Conservation (phyloP, 2,888 invertebrate species). For the Urechis unicinctus region DNA sequence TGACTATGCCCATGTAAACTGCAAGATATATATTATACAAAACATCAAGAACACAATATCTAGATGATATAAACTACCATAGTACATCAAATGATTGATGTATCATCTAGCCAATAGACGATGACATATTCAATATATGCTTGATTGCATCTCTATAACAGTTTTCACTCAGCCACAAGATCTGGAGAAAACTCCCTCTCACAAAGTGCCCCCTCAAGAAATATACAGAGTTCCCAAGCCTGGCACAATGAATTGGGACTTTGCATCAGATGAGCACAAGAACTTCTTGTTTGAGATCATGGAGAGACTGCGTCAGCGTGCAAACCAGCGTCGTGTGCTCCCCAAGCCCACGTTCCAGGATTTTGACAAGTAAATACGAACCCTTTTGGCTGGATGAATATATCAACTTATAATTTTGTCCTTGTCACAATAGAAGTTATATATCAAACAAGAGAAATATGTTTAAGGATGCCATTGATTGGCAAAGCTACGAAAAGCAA, state of each 20-base stretch:
- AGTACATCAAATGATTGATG: too few species aligned
- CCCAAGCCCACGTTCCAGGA: conserved; percentile 47
- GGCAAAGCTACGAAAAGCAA: too few species aligned
- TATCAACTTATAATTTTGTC: too few species aligned
- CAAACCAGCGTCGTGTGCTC: conserved; percentile 41
- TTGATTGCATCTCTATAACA: conserved; percentile 14
- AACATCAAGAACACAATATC: too few species aligned
- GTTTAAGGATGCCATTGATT: too few species aligned
- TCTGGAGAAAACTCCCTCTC: conserved; percentile 42
- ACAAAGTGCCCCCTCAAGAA: conserved; percentile 37
- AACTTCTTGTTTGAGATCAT: conserved; percentile 37
- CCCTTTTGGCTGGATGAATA: too few species aligned
- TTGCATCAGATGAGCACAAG: conserved; percentile 38
- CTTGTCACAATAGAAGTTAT: too few species aligned
- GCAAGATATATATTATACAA: too few species aligned
- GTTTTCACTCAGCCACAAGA: conserved; percentile 45
- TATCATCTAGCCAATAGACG: not conserved
- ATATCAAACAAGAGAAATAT: too few species aligned
- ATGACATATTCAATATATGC: too few species aligned
- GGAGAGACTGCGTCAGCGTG: conserved; percentile 35
- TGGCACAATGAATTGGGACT: conserved; percentile 42
- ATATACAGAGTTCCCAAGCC: conserved; percentile 46
- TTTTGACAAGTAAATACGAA: conserved; percentile 47
- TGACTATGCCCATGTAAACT: too few species aligned
- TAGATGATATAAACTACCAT: too few species aligned